Conservation (phyloP, 2,113 vertebrate genomes). For the Hypanus sabinus region DNA sequence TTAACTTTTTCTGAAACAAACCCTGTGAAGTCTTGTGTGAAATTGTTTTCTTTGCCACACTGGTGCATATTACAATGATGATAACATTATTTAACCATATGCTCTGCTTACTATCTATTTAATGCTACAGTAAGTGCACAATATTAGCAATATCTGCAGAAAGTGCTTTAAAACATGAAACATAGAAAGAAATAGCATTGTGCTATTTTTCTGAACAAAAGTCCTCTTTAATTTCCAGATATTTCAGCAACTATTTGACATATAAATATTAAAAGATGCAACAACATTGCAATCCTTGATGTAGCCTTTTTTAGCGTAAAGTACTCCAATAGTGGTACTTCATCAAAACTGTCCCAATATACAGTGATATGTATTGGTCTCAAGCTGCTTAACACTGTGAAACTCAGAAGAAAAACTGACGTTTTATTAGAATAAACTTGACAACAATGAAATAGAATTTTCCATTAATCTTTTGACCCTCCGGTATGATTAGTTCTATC, state of each 20-base stretch:
- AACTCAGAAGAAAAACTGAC: background rate
- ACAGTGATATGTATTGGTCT: background rate
- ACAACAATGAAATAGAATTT: constrained; percentile 32
- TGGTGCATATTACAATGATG: background rate
- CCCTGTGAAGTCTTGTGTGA: constrained; percentile 26
- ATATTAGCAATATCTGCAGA: background rate
- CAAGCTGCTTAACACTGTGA: constrained; percentile 9
- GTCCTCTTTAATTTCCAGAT: background rate
- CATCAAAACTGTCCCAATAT: background rate
- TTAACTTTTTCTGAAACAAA: background rate
- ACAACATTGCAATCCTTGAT: too few relatives aligned
- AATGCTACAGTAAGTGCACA: background rate
- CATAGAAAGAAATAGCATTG: background rate
- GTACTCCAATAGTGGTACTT: background rate
- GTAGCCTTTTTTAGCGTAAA: background rate
- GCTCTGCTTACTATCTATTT: background rate
- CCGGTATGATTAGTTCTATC: constrained; percentile 26
- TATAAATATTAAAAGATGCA: background rate
- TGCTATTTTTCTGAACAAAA: background rate
- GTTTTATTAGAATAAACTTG: constrained; percentile 35
- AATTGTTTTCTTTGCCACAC: constrained; percentile 29
- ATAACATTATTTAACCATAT: constrained; percentile 2
- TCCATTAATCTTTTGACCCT: constrained; percentile 34
- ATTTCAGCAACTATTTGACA: background rate
- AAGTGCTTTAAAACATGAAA: background rate